These are phyloP conservation scores for Aquatica leii DNA, from an alignment of 2,888 invertebrate genomes.

Conservation along the genomic window DNA sequence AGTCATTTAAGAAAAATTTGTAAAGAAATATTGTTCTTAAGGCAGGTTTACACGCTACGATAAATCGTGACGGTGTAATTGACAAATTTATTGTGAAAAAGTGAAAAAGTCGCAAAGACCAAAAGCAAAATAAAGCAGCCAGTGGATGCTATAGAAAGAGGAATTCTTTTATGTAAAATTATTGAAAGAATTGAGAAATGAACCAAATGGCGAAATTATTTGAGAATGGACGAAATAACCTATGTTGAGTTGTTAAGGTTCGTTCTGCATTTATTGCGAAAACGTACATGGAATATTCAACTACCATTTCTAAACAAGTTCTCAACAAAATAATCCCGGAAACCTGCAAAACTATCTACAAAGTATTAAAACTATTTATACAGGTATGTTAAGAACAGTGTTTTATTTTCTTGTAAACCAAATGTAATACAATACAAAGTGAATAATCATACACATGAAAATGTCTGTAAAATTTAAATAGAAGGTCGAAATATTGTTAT, in stretches of 20 bases:
- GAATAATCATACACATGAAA: too few relatives aligned
- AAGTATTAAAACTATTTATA: too few relatives aligned
- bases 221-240: background rate
- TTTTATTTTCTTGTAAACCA: too few relatives aligned
- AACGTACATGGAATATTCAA: background rate
- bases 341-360: background rate
- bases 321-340: background rate
- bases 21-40: too few relatives aligned
- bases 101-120: background rate
- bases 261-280: background rate
- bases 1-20: too few relatives aligned
- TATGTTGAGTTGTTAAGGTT: background rate
- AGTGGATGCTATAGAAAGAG: background rate
- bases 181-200: background rate
- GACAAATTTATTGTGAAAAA: too few relatives aligned
- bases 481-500: background rate
- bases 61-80: too few relatives aligned
- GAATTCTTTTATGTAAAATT: background rate
- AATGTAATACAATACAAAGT: too few relatives aligned
- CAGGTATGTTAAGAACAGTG: too few relatives aligned
- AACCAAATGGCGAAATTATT: slow-evolving; percentile 7
- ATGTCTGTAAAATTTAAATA: too few relatives aligned
- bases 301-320: background rate
- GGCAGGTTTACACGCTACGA: background rate
- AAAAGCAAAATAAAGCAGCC: background rate